Evolutionary conservation across 2,888 invertebrate genomes (phyloP), one percentile per base, ranked within the genome.

Genomic region (Rhagonycha lutea): DNA sequence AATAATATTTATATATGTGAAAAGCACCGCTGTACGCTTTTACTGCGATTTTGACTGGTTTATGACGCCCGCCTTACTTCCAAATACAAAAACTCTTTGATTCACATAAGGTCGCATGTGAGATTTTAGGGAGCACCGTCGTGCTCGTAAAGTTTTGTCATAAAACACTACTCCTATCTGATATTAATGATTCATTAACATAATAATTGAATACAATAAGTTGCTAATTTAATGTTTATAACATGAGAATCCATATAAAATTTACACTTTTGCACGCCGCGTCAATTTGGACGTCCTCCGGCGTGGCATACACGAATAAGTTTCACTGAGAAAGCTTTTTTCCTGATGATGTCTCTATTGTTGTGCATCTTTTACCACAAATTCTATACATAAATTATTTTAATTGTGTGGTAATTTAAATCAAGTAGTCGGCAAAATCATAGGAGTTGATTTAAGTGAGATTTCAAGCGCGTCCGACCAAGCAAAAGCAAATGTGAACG

Each of bases 1-100:
- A 88, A 88, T 87, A 87, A 87, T 88, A 87, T 88, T 88, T 88
- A 88, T 88, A 87, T 87, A 86, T 86, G 86, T 86, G 86, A 86
- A 87, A 87, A 87, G 85, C 85, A 81, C 85, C 87, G 85, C 86
- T 83, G 83, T 83, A 82, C 83, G 84, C 81, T 86, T 87, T 88
- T 86, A 88, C 86, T 83, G 86, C 85, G 81, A 81, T 82, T 83
- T 77, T 87, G 88, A 88, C 86, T 87, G 86, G 86, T 88, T 88
- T 88, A 88, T 84, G 86, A 84, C 82, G 83, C 82, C 85, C 86
- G 85, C 84, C 84, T 76, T 74, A 70, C 70, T 71, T 70, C 78
- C 60, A 75, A 77, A 78, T 69, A 74, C 72, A 73, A 70, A 77
- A 76, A 14, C 67, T 70, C 70, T 69, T 73, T 65, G 47, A 70